Conservation (phyloP, 1,140 invertebrate species). For the Heliconius nattereri region DNA sequence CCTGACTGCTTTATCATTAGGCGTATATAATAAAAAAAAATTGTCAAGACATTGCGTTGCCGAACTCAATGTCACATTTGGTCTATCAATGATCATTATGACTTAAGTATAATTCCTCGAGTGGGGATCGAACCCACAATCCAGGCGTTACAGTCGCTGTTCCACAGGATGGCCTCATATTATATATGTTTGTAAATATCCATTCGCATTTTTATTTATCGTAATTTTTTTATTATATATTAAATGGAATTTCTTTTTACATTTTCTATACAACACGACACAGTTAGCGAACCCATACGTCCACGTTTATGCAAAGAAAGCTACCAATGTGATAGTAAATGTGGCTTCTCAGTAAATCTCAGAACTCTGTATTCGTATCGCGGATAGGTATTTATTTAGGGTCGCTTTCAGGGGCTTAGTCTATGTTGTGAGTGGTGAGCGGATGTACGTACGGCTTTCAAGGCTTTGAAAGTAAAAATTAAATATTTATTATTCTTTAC, state of each 20-base stretch:
- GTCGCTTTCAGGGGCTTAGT: constrained; percentile 36
- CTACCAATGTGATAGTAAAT: constrained; percentile 32
- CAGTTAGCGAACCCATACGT: not conserved
- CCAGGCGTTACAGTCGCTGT: no score
- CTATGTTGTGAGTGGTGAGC: constrained; percentile 31
- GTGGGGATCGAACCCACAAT: no score
- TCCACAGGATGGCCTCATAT: no score
- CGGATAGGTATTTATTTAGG: constrained; percentile 57
- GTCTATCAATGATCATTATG: no score
- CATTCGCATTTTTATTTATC: no score
- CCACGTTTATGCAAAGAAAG: constrained; percentile 37
- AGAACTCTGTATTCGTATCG: constrained; percentile 50
- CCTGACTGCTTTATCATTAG: not conserved
- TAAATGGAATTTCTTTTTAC: not conserved
- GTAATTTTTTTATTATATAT: not conserved
- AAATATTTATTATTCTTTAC: no score
- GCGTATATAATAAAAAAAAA: no score
- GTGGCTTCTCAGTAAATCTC: constrained; percentile 43
- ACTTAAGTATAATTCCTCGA: no score
- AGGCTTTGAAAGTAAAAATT: not conserved
- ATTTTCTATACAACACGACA: not conserved
- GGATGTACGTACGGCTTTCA: not conserved
- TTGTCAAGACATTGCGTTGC: no score
- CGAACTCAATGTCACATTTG: no score
- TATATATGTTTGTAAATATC: no score